Percentiles rank a stretch among this genome's conserved stretches.
Evolutionary conservation across 2,888 invertebrate species (phyloP).

Genomic region (Zaprionus bogoriensis): DNA sequence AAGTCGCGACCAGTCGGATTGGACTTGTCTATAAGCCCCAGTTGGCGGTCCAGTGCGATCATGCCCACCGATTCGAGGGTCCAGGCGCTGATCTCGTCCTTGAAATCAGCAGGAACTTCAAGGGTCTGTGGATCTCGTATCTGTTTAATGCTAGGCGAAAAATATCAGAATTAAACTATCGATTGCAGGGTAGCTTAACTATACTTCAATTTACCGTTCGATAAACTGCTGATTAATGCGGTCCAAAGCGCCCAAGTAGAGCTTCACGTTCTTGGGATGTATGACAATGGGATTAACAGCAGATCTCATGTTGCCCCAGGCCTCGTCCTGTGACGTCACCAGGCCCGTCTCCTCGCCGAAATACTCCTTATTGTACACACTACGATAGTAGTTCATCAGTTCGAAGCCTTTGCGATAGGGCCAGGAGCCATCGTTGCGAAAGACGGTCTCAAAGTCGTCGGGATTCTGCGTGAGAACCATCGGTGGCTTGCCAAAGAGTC

Average conservation of each 20-base stretch:
- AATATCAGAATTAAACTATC: not conserved
- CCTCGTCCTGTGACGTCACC: slow-evolving; percentile 67
- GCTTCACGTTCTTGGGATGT: slow-evolving; percentile 84
- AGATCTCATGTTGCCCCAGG: slow-evolving; percentile 86
- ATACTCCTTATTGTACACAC: slow-evolving; percentile 35
- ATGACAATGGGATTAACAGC: slow-evolving; percentile 87
- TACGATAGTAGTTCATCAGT: slow-evolving; percentile 80
- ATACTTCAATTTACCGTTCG: slow-evolving; percentile 34
- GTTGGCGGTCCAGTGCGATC: slow-evolving; percentile 80
- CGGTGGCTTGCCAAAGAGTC: slow-evolving; percentile 68
- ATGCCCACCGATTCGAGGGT: slow-evolving; percentile 84
- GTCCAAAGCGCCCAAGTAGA: slow-evolving; percentile 83
- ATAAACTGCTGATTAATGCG: slow-evolving; percentile 81
- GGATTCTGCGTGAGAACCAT: slow-evolving; percentile 83
- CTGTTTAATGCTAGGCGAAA: slow-evolving; percentile 70
- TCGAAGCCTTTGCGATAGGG: slow-evolving; percentile 81
- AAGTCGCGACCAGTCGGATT: slow-evolving; percentile 48
- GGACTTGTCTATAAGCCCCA: slow-evolving; percentile 56
- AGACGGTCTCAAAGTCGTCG: slow-evolving; percentile 83
- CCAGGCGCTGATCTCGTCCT: slow-evolving; percentile 84
- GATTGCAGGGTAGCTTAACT: not conserved
- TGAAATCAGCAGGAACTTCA: slow-evolving; percentile 83
- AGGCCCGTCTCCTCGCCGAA: slow-evolving; percentile 53
- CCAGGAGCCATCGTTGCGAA: slow-evolving; percentile 83
- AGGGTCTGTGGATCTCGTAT: slow-evolving; percentile 69